Evolutionary conservation across 2,888 invertebrate genomes (phyloP).

Genomic region (Agrilus biguttatus): DNA sequence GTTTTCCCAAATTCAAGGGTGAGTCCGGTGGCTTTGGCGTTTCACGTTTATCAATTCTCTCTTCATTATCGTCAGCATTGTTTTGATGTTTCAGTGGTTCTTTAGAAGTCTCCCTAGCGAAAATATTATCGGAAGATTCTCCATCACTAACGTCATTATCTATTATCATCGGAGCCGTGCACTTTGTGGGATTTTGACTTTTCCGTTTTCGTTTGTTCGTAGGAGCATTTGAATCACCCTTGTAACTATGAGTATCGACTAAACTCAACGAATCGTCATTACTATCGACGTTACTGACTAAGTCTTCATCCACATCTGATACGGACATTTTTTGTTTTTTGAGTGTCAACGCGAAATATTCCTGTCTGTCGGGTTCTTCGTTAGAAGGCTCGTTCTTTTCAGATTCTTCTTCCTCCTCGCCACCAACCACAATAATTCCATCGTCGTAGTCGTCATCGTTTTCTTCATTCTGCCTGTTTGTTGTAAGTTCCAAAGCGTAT

Average conservation of each 20-base stretch:
- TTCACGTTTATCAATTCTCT: constrained; percentile 8
- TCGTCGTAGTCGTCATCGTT: constrained; percentile 58
- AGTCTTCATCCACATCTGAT: constrained; percentile 40
- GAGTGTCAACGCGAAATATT: constrained; percentile 53
- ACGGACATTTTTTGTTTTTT: constrained; percentile 43
- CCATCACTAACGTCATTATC: constrained; percentile 43
- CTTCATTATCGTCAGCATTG: constrained; percentile 11
- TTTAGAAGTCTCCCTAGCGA: constrained; percentile 17
- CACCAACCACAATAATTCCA: constrained; percentile 64
- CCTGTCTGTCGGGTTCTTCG: constrained; percentile 41
- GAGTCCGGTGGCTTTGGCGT: constrained; percentile 20
- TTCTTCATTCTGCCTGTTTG: constrained; percentile 30
- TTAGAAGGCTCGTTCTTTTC: constrained; percentile 29
- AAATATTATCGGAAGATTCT: constrained; percentile 43
- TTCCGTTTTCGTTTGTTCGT: constrained; percentile 75
- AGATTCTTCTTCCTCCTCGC: constrained; percentile 37
- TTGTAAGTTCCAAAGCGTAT: constrained; percentile 17
- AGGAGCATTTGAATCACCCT: constrained; percentile 41
- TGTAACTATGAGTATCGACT: constrained; percentile 37
- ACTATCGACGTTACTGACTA: constrained; percentile 46
- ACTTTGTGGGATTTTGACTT: constrained; percentile 73
- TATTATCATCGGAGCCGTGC: constrained; percentile 44
- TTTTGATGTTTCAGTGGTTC: constrained; percentile 7
- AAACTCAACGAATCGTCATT: constrained; percentile 47
- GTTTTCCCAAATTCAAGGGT: constrained; percentile 33